Percentiles rank a stretch among this genome's conserved stretches.
Conservation (phyloP, 2,797 vertebrate genomes). For the Spinibarbus caldwelli region DNA sequence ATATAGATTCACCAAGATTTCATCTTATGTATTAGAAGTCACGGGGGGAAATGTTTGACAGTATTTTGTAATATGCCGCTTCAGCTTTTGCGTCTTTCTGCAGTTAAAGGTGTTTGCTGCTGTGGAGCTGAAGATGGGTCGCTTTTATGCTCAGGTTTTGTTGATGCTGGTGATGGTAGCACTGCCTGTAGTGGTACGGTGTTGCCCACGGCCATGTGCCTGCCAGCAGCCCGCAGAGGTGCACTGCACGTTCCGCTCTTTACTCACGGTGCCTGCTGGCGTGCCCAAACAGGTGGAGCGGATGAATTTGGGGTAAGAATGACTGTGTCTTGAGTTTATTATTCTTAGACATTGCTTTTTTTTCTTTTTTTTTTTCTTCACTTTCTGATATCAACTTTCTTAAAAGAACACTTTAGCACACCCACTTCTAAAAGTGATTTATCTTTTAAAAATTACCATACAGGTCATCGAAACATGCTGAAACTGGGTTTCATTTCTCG, state of each 20-base stretch:
- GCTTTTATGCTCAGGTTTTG: slow-evolving; percentile 56
- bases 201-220: slow-evolving; percentile 87
- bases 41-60: not conserved
- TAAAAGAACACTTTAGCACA: slow-evolving; percentile 1
- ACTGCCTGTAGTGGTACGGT: slow-evolving; percentile 19
- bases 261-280: slow-evolving; percentile 80
- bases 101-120: slow-evolving; percentile 31
- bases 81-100: not conserved
- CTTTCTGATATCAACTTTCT: slow-evolving; percentile 2
- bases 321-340: not conserved
- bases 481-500: not conserved
- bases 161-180: slow-evolving; percentile 73
- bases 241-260: slow-evolving; percentile 94
- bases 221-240: slow-evolving; percentile 89
- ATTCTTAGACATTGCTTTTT: slow-evolving; percentile 4
- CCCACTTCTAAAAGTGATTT: slow-evolving; percentile 33
- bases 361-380: not conserved
- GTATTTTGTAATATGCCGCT: not conserved
- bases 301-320: slow-evolving; percentile 88
- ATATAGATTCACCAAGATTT: not conserved
- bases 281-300: slow-evolving; percentile 82
- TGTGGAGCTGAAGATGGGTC: slow-evolving; percentile 55
- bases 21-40: not conserved
- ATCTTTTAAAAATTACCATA: not conserved
- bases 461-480: not conserved